Base-by-base conservation (phyloP, 2,113 vertebrate species). In the Ceuthmochares aereus region DNA sequence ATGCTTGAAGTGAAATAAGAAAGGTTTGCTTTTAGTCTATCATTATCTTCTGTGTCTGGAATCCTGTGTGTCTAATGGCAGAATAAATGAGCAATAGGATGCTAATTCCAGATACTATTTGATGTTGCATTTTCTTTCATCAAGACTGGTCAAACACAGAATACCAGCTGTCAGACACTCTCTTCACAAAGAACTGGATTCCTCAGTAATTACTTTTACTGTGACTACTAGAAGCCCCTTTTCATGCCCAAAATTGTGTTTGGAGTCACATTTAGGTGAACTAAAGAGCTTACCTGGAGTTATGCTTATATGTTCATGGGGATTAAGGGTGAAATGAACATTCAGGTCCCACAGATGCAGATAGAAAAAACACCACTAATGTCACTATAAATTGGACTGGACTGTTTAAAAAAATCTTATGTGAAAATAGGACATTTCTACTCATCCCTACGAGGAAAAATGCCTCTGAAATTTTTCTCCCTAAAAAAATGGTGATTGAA, bases 231-330 rank as follows among this genome's bases (percentile, higher is more conserved):
- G 36, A 68, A 87, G 37, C 4, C 75, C 23, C 32, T 47, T 77
- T 75, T 90, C 51, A 94, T 72, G 21, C 27, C 82, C 43, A 37
- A 83, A 69, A 88, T 86, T 93, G 70, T 58, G 51, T 92, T 93
- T 90, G 85, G 14, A 47, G 56, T 80, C 0, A 0, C 47, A 72
- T 88, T 95, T 96, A 32, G 59, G 63, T 87, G 16, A 68, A 36
- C 62, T 85, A 36, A 94, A 89, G 45, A 20, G 36, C 16, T 95
- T 91, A 86, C 47, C 42, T 88, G 59, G 30, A 59, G 4, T 55
- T 80, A 17, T 25, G 6, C 27, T 67, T 72, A 52, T 52, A 43
- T 70, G 42, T 86, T 90, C 67, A 27, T 12, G 34, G 45, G 63
- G 82, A 76, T 93, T 82, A 91, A 70, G 0, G 4, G 32, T 16